These are phyloP conservation scores for Anguilla megastoma DNA, from an alignment of 2,797 vertebrate genomes.

Conservation along the genomic window DNA sequence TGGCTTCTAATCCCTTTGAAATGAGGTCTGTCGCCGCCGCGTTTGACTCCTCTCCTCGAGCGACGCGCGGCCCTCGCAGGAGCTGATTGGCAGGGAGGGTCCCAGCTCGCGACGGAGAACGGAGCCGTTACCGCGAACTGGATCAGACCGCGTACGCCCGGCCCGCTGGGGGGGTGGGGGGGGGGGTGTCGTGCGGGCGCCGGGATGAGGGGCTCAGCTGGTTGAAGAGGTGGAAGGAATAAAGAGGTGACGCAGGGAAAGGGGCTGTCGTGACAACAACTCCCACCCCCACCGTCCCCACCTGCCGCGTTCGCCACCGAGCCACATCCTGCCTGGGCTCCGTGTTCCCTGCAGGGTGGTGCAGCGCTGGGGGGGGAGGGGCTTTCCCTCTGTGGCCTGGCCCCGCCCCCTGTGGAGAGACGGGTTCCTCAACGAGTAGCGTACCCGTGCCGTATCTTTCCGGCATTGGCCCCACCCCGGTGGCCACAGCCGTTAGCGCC, in stretches of 20 bases:
- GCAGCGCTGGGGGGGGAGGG: not conserved
- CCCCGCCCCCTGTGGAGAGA: not conserved
- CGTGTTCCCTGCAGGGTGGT: not conserved
- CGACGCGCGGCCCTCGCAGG: not conserved
- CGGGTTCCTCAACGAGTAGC: not conserved
- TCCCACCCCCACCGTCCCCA: not conserved
- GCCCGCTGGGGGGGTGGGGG: too few species aligned
- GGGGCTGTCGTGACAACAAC: not conserved
- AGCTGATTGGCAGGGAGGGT: not conserved
- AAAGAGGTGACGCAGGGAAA: not conserved
- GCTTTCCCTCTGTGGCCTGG: not conserved
- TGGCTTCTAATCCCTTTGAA: constrained; percentile 32
- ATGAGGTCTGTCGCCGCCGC: not conserved
- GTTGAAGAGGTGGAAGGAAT: not conserved
- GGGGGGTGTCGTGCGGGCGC: too few species aligned
- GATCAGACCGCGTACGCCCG: not conserved
- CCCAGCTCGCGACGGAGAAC: not conserved
- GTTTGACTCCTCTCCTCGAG: not conserved
- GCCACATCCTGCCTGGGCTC: not conserved
- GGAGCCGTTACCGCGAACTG: not conserved
- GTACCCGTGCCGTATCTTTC: not conserved
- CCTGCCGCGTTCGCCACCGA: not conserved
- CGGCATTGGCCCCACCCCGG: not conserved
- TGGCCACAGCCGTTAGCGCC: not conserved
- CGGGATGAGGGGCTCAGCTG: not conserved